A percentile compares a stretch with the other conserved stretches of the same genome.
Conservation (phyloP, 1,140 invertebrate genomes). For the Catajapyx aquilonaris region DNA sequence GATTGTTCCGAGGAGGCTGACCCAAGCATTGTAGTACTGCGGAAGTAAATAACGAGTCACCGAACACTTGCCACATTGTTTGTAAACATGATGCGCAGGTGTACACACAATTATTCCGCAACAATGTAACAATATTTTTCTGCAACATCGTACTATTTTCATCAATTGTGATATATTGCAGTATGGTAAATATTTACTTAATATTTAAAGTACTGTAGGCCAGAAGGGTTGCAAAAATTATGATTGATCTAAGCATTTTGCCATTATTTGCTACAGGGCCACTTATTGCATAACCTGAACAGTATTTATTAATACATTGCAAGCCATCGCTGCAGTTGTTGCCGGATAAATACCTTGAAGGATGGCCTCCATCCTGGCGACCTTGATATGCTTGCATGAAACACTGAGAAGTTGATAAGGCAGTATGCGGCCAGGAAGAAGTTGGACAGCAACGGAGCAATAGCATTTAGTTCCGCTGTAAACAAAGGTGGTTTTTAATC, state of each 20-base stretch:
- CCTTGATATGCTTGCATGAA: constrained; percentile 37
- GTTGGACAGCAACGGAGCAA: constrained; percentile 38
- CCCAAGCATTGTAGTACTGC: constrained; percentile 35
- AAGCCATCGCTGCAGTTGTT: no score
- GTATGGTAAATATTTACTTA: no score
- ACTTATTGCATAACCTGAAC: no score
- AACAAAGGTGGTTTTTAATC: background rate
- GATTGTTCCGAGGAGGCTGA: constrained; percentile 30
- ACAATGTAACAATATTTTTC: no score
- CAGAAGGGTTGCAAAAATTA: no score
- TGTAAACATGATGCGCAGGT: background rate
- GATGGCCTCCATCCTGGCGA: constrained; percentile 26
- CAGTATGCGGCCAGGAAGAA: constrained; percentile 40
- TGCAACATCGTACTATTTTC: no score
- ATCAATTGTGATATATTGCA: no score
- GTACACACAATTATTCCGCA: background rate
- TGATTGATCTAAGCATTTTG: no score
- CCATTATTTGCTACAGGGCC: no score
- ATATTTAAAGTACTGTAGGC: no score
- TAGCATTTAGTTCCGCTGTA: constrained; percentile 28
- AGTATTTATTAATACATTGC: no score
- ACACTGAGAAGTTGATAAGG: constrained; percentile 42
- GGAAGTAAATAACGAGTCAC: constrained; percentile 2
- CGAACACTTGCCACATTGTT: no score
- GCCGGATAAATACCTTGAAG: constrained; percentile 19